Evolutionary conservation across 2,888 invertebrate genomes (phyloP).

Genomic region (Lissonota sp.): DNA sequence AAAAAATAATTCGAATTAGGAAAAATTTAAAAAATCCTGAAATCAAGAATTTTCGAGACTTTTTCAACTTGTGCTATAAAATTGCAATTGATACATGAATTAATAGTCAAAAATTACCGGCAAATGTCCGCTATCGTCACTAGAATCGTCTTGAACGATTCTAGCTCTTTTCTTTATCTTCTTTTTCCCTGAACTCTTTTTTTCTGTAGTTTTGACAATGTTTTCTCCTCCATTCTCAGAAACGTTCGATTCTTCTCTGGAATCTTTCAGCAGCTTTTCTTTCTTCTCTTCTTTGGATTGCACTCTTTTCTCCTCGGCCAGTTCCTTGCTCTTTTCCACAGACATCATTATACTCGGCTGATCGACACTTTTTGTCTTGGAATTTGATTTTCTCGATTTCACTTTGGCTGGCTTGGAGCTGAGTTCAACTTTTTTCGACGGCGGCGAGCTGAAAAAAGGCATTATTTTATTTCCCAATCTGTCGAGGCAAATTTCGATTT

Average conservation of each 20-base stretch:
- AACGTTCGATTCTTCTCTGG: slow-evolving; percentile 64
- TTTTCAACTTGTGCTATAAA: background rate
- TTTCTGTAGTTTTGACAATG: slow-evolving; percentile 56
- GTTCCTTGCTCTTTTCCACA: slow-evolving; percentile 51
- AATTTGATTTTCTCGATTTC: slow-evolving; percentile 42
- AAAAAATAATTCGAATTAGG: slow-evolving; percentile 5
- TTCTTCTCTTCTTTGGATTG: slow-evolving; percentile 41
- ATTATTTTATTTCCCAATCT: background rate
- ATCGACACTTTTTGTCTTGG: slow-evolving; percentile 30
- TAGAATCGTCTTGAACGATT: slow-evolving; percentile 76
- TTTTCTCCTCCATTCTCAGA: slow-evolving; percentile 60
- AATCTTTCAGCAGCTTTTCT: slow-evolving; percentile 54
- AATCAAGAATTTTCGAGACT: background rate
- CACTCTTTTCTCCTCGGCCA: slow-evolving; percentile 43
- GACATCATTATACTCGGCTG: background rate
- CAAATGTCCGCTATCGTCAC: slow-evolving; percentile 79
- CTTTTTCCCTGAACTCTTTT: slow-evolving; percentile 64
- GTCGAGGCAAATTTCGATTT: slow-evolving; percentile 7
- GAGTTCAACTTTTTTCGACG: slow-evolving; percentile 66
- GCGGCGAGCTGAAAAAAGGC: slow-evolving; percentile 56
- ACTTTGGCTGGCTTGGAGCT: slow-evolving; percentile 9
- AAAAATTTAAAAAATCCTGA: background rate
- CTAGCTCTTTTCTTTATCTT: slow-evolving; percentile 71
- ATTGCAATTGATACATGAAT: background rate
- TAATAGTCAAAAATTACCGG: slow-evolving; percentile 60